Base-by-base conservation (phyloP, 2,888 invertebrate species). In the Entomobrya proxima region DNA sequence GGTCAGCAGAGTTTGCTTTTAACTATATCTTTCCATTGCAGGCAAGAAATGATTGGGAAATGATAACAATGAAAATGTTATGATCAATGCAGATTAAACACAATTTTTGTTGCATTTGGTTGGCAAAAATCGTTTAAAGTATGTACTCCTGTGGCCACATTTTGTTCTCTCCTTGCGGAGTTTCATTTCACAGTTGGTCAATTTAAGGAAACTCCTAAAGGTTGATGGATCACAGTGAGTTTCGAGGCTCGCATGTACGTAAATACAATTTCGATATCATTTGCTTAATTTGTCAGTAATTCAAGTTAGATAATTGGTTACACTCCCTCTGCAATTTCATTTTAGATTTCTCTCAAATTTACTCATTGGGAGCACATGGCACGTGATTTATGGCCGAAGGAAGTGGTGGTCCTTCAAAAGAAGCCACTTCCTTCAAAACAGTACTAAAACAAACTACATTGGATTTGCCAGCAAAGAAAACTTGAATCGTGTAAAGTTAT, bases 381-480 rank as follows among this genome's bases (percentile, higher is more conserved):
- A 58, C 24, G 84, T 84, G 84, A 84, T 84, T 84, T 84, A 84
- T 84, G 32, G 77, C 47, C 32, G 40, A 30, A n/a, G 55, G 55
- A 35, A 58, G 64, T 61, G 13, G 74, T 67, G 47, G 69, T 75
- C 52, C 58, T 64, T 18, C 67, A 77, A 67, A 40, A 76, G 18
- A 69, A 61, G 64, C 76, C 44, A 35, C 50, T 64, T 50, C 67
- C 77, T 44, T 55, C 75, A 72, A 72, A 72, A 72, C 18, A 15
- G 44, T 11, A 40, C 44, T 52, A 64, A 64, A 78, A 64, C 64
- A 47, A 67, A 84, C 52, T 55, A 61, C 30, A n/a, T n/a, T 47
- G 30, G 37, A 81, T n/a, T n/a, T n/a, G 55, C 15, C 47, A 44
- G 47, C 78, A 30, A 44, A 24, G 21, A 80, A 69, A 69, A 69